Conservation (phyloP, 2,113 vertebrate genomes). For the Helogale parvula region DNA sequence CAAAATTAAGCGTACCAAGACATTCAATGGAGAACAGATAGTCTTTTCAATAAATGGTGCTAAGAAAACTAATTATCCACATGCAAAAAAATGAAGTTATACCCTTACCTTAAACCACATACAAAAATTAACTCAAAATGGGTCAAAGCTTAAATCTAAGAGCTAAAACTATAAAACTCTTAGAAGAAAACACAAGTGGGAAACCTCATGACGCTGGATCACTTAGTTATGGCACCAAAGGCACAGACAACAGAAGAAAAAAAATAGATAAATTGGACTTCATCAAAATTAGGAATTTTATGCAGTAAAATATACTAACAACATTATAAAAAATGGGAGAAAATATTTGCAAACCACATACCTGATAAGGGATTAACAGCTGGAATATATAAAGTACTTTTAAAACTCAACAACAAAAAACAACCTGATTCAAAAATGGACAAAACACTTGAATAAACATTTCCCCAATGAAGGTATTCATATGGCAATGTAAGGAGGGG, state of each 20-base stretch:
- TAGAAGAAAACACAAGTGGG: background rate
- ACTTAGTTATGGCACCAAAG: background rate
- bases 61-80: background rate
- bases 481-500: background rate
- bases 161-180: background rate
- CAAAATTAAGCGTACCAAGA: background rate
- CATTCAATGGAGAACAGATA: background rate
- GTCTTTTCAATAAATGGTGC: background rate
- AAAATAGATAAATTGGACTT: background rate
- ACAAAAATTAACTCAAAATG: conserved; percentile 31
- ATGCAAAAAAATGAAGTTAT: background rate
- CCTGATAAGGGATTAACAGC: background rate
- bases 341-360: background rate
- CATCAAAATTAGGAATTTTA: background rate
- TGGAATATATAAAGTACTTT: conserved; percentile 7
- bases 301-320: background rate
- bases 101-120: background rate
- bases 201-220: background rate
- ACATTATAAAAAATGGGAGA: background rate
- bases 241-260: background rate
- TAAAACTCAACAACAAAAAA: background rate
- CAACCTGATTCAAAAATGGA: background rate
- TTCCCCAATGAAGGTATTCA: background rate
- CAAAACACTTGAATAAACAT: background rate
- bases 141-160: background rate